Conservation (phyloP, 2,888 invertebrate genomes). For the Erannis defoliaria region DNA sequence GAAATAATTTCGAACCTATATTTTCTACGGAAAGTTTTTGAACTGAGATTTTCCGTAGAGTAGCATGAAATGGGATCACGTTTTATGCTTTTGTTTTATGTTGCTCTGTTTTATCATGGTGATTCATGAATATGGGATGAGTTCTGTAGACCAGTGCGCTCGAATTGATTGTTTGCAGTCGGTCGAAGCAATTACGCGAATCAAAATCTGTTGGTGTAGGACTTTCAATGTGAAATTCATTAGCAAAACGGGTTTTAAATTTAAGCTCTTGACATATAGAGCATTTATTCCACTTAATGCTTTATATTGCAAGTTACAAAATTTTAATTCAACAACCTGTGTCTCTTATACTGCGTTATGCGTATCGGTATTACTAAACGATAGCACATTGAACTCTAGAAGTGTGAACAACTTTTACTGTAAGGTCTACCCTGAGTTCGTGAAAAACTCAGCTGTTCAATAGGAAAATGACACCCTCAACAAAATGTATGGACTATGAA, state of each 20-base stretch:
- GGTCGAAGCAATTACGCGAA: conserved; percentile 35
- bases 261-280: not conserved
- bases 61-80: conserved; percentile 7
- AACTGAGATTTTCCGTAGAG: not conserved
- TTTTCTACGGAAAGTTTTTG: not conserved
- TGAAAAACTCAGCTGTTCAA: no score
- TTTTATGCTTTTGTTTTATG: conserved; percentile 18
- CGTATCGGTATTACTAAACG: no score
- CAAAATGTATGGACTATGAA: no score
- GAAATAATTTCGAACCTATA: conserved; percentile 3
- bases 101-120: conserved; percentile 19
- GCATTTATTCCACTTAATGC: not conserved
- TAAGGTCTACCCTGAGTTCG: no score
- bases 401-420: no score
- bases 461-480: no score
- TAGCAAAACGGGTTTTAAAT: not conserved
- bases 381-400: no score
- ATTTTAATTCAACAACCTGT: no score
- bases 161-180: conserved; percentile 42
- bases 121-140: conserved; percentile 41
- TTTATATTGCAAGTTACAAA: no score
- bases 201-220: conserved; percentile 32
- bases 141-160: conserved; percentile 28
- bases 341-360: no score
- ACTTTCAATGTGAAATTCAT: conserved; percentile 30